Evolutionary conservation across 1,140 invertebrate genomes (phyloP).

Genomic region (Battus philenor): DNA sequence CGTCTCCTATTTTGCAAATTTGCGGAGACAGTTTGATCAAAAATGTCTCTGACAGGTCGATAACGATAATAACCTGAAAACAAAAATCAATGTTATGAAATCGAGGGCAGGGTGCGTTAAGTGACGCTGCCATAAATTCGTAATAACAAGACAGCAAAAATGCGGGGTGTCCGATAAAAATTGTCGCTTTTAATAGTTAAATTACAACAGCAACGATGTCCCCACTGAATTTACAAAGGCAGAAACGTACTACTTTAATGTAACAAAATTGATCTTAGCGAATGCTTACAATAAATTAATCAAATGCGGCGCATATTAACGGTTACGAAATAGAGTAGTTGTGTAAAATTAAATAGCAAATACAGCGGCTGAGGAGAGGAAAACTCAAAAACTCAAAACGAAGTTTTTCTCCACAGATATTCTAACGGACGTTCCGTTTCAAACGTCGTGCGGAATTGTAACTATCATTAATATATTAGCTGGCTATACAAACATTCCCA

Average conservation of each 20-base stretch:
- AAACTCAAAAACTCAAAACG: conserved; percentile 66
- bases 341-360: conserved; percentile 56
- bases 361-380: conserved; percentile 55
- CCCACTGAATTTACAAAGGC: conserved; percentile 6
- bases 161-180: no score
- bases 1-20: conserved; percentile 76
- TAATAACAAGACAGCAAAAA: no score
- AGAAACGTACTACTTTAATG: conserved; percentile 15
- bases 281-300: conserved; percentile 18
- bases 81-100: conserved; percentile 69
- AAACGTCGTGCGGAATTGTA: no score
- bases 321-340: conserved; percentile 35
- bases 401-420: conserved; percentile 38
- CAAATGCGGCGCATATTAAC: conserved; percentile 28
- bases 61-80: conserved; percentile 75
- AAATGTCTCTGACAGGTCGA: conserved; percentile 74
- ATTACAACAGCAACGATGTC: conserved; percentile 7
- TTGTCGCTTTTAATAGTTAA: no score
- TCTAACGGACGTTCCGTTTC: conserved; percentile 3
- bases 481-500: no score
- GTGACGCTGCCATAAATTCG: no score
- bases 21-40: conserved; percentile 60
- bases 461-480: no score
- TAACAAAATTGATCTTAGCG: conserved; percentile 13
- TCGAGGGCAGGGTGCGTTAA: conserved; percentile 20